A percentile compares a stretch with the other conserved stretches of the same genome.
phyloP scores from a whole-genome alignment of 2,888 invertebrate species.

The Cabera pusaria region DNA sequence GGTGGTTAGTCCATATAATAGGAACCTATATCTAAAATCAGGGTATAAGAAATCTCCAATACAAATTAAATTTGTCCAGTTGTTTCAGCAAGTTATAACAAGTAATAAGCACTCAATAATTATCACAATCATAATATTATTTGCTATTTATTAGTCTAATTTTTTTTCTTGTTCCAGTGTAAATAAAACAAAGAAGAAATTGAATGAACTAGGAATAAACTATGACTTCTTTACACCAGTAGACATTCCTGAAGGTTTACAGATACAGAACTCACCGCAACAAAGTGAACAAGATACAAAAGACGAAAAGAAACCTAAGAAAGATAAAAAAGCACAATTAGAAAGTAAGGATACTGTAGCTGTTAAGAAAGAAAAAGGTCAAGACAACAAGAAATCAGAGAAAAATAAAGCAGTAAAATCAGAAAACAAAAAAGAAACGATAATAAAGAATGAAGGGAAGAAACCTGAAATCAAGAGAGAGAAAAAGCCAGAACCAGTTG shows the following conservation, averaged over 20 bases:
- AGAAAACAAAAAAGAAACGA: constrained; percentile 20
- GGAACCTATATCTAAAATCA: too few species aligned
- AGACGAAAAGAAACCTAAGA: constrained; percentile 30
- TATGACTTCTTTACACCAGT: constrained; percentile 78
- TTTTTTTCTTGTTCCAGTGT: constrained; percentile 51
- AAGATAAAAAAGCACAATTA: constrained; percentile 16
- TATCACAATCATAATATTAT: too few species aligned
- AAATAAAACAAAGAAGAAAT: constrained; percentile 67
- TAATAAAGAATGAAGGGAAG: constrained; percentile 16
- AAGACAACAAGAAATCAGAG: constrained; percentile 3
- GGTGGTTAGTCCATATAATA: too few species aligned
- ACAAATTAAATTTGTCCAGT: too few species aligned
- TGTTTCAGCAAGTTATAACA: too few species aligned
- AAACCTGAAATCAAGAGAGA: constrained; percentile 25
- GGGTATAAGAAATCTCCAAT: too few species aligned
- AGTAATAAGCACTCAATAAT: too few species aligned
- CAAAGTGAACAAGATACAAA: constrained; percentile 33
- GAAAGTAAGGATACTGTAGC: constrained; percentile 14
- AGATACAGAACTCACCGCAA: constrained; percentile 34
- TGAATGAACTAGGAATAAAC: constrained; percentile 75
- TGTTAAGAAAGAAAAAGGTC: constrained; percentile 9
- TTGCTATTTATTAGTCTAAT: too few species aligned
- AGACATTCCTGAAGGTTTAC: constrained; percentile 65
- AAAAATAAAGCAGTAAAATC: constrained; percentile 13
- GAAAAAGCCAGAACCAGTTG: constrained; percentile 25